phyloP scores from a whole-genome alignment of 2,797 vertebrate species.

The Poeciliopsis infans region DNA sequence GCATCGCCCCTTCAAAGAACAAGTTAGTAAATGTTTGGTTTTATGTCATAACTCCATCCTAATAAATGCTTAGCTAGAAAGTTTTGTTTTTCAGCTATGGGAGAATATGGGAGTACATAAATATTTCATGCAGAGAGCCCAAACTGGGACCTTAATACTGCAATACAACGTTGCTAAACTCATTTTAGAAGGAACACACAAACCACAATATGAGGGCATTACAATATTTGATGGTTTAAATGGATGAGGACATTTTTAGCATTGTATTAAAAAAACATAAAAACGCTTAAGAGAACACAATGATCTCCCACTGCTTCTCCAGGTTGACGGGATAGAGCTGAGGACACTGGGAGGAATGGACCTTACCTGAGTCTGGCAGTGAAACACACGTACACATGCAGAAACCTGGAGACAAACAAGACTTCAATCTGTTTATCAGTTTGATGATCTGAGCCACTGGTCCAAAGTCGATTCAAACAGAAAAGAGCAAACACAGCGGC shows the following conservation, averaged over 20 bases:
- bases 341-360: constrained; percentile 84
- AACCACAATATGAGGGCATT: background rate
- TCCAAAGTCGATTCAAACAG: constrained; percentile 69
- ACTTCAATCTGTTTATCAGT: constrained; percentile 51
- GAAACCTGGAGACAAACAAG: constrained; percentile 52
- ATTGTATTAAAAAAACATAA: background rate
- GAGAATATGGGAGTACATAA: no score
- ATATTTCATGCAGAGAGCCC: no score
- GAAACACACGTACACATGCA: constrained; percentile 45
- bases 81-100: no score
- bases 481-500: constrained; percentile 41
- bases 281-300: background rate
- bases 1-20: no score
- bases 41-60: no score
- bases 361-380: constrained; percentile 55
- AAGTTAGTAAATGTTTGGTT: no score
- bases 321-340: constrained; percentile 64
- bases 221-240: background rate
- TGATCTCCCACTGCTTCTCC: constrained; percentile 81
- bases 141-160: no score
- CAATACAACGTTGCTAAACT: no score
- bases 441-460: constrained; percentile 21
- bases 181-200: background rate
- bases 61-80: no score
- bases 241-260: background rate